phyloP scores from a whole-genome alignment of 2,113 vertebrate species.

The Machaerirhynchus nigripectus region DNA sequence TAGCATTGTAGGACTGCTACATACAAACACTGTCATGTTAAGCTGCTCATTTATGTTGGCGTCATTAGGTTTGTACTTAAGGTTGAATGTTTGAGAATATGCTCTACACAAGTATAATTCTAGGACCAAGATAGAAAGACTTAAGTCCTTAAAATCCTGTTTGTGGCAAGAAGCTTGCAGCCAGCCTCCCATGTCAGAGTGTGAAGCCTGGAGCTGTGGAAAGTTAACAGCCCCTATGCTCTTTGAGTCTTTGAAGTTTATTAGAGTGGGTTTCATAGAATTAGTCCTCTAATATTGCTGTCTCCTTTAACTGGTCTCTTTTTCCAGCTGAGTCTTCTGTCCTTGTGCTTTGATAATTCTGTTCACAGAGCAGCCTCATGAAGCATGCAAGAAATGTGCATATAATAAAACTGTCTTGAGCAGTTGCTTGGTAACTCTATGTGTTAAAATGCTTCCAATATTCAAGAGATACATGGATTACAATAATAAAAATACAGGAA shows the following conservation, averaged over 20 bases:
- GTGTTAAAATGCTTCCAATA: conserved; percentile 37
- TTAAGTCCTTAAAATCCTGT: not conserved
- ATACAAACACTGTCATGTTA: not conserved
- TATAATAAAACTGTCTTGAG: conserved; percentile 3
- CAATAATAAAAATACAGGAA: conserved; percentile 18
- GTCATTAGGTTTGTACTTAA: not conserved
- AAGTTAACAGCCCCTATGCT: not conserved
- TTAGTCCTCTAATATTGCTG: not conserved
- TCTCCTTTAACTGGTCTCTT: not conserved
- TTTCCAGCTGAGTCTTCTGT: not conserved
- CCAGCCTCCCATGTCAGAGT: not conserved
- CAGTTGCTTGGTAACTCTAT: conserved; percentile 37
- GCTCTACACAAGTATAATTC: not conserved
- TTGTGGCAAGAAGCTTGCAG: not conserved
- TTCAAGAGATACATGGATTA: not conserved
- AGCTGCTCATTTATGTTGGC: not conserved
- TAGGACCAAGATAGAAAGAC: not conserved
- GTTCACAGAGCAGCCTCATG: not conserved
- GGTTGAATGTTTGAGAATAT: not conserved
- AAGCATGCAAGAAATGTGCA: not conserved
- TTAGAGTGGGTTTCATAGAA: not conserved
- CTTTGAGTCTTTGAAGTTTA: not conserved
- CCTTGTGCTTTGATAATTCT: not conserved
- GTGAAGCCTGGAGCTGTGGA: not conserved
- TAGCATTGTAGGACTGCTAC: not conserved